These are phyloP conservation scores for Anniella stebbinsi DNA, from an alignment of 2,797 vertebrate species.

Conservation along the genomic window DNA sequence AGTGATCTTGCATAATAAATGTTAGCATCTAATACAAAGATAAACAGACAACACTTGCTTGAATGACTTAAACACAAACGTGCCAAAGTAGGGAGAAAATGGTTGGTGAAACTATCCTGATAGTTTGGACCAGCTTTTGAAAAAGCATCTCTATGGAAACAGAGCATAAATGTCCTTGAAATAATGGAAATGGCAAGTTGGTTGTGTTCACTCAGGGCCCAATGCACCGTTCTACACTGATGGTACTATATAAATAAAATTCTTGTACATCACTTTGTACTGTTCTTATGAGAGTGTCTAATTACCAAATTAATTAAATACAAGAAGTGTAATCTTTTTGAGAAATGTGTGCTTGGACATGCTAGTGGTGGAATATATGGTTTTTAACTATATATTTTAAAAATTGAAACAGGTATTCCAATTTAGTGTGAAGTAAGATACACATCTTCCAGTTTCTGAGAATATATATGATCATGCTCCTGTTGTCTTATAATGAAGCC, in stretches of 20 bases:
- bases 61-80: not conserved
- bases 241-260: not conserved
- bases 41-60: not conserved
- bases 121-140: conserved; percentile 8
- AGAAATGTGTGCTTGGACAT: not conserved
- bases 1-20: conserved; percentile 38
- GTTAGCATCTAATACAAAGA: conserved; percentile 57
- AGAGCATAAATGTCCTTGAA: not conserved
- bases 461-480: not conserved
- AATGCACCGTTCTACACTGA: not conserved
- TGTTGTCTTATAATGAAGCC: not conserved
- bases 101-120: not conserved
- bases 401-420: not conserved
- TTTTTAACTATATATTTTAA: not conserved
- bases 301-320: not conserved
- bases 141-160: conserved; percentile 13
- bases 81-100: not conserved
- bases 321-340: conserved; percentile 3
- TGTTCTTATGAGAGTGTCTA: not conserved
- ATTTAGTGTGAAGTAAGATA: not conserved
- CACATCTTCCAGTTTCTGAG: not conserved
- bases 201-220: not conserved
- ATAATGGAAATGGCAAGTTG: not conserved
- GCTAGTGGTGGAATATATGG: not conserved
- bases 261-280: not conserved